Conservation (phyloP, 1,140 invertebrate genomes). For the Apolygus lucorum region DNA sequence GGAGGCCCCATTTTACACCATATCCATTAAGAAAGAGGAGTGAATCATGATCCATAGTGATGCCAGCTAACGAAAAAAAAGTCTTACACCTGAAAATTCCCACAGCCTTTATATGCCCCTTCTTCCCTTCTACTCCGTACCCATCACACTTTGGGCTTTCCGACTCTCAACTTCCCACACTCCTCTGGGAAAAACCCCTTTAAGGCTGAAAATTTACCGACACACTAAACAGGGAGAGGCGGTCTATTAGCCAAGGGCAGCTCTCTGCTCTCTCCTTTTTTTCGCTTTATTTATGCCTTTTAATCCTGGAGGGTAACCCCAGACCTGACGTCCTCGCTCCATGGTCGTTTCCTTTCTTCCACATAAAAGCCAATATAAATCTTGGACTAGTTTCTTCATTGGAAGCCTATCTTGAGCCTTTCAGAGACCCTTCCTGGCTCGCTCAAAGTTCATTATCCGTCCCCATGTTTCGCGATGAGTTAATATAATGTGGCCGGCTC, state of each 20-base stretch:
- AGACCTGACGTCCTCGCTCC: neutral
- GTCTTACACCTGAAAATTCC: no score
- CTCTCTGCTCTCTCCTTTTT: neutral
- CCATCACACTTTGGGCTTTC: no score
- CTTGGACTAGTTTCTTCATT: constrained; percentile 18
- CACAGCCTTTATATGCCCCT: no score
- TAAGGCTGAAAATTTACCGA: constrained; percentile 18
- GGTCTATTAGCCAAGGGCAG: constrained; percentile 18
- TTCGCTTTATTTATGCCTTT: constrained; percentile 21
- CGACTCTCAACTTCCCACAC: neutral
- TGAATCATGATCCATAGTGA: no score
- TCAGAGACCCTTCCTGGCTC: neutral
- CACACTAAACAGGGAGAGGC: constrained; percentile 19
- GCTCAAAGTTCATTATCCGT: neutral
- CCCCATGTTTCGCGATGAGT: neutral
- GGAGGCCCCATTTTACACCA: no score
- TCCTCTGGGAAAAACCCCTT: neutral
- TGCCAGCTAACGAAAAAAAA: no score
- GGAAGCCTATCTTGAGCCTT: constrained; percentile 3
- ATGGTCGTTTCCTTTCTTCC: constrained; percentile 13
- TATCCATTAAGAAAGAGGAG: no score
- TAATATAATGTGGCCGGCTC: no score
- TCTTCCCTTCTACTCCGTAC: no score
- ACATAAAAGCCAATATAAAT: constrained; percentile 28
- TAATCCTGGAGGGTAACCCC: constrained; percentile 16